Evolutionary conservation across 2,888 invertebrate genomes (phyloP), one percentile per base, ranked within the genome.

Genomic region (Melangyna quadrimaculata): DNA sequence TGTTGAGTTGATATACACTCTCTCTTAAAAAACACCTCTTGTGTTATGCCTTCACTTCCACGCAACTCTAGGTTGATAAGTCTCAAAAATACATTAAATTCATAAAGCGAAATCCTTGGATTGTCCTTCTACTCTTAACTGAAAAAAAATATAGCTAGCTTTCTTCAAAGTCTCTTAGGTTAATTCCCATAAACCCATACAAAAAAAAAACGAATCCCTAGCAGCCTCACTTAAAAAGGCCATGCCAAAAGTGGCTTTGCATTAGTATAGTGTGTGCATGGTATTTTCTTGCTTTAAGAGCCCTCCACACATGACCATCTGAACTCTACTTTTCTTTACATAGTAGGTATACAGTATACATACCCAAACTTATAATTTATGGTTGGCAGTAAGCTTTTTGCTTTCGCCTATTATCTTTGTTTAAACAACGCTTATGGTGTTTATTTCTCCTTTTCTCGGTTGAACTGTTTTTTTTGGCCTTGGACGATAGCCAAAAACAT

Each of bases 401-500:
- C 48, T 75, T 57, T 70, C 55, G n/a, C 22, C 48, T 57, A 74
- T 81, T 75, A 65, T 71, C 65, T 45, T 67, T 77, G 71, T 71
- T 77, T 77, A 57, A 81, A 67, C 67, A 81, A 71, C 48, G 48
- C 81, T 81, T 59, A 65, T 65, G 71, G 71, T 81, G 51, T 77
- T 72, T 72, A 77, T 77, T 81, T 51, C 45, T 63, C 35, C 37
- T 59, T 75, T 57, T 57, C 51, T 71, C 43, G 51, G 37, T 71
- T 71, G 57, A 59, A 71, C 71, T 65, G 24, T 77, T 81, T 65
- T n/a, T 27, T 65, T 77, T 80, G 67, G 43, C 81, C 65, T 81
- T 81, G 81, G 71, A 77, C 17, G 24, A 57, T 51, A 17, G 77
- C 81, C 81, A 81, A 72, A 51, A 72, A 61, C 22, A 37, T 72